Evolutionary conservation across 2,113 vertebrate genomes (phyloP).

Genomic region (Camelus bactrianus): DNA sequence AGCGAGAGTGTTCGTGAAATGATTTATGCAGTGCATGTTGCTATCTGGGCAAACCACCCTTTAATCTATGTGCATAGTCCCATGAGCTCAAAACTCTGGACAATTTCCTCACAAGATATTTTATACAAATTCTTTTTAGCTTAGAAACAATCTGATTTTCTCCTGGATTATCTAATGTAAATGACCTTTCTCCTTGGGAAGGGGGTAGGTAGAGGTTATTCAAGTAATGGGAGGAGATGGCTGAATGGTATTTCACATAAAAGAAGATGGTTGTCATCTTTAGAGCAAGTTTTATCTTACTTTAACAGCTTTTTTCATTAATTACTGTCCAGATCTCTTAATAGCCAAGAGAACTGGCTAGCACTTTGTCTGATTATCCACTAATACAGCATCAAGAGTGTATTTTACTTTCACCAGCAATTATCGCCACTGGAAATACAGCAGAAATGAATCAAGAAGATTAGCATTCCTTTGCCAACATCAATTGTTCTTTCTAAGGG

Average conservation of each 20-base stretch:
- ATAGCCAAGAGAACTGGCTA: not conserved
- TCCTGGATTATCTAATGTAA: slow-evolving; percentile 62
- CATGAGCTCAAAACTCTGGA: slow-evolving; percentile 71
- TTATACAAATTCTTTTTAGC: slow-evolving; percentile 78
- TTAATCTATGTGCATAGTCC: slow-evolving; percentile 63
- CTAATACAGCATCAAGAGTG: not conserved
- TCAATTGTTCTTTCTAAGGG: not conserved
- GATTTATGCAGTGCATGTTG: slow-evolving; percentile 68
- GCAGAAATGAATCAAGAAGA: not conserved
- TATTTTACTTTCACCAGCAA: not conserved
- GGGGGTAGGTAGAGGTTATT: not conserved
- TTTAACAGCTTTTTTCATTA: slow-evolving; percentile 28
- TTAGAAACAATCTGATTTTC: slow-evolving; percentile 69
- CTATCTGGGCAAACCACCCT: slow-evolving; percentile 61
- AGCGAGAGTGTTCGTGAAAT: slow-evolving; percentile 12
- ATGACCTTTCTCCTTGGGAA: slow-evolving; percentile 16
- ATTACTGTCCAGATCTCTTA: not conserved
- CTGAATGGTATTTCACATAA: not conserved
- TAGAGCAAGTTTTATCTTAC: slow-evolving; percentile 10
- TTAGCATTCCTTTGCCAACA: not conserved
- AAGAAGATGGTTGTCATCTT: not conserved
- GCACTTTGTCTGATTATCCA: not conserved
- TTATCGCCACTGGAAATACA: not conserved
- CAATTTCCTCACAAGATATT: slow-evolving; percentile 61
- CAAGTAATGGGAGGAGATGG: not conserved